Base-by-base conservation (phyloP, 2,888 invertebrate species). In the Myopa testacea region DNA sequence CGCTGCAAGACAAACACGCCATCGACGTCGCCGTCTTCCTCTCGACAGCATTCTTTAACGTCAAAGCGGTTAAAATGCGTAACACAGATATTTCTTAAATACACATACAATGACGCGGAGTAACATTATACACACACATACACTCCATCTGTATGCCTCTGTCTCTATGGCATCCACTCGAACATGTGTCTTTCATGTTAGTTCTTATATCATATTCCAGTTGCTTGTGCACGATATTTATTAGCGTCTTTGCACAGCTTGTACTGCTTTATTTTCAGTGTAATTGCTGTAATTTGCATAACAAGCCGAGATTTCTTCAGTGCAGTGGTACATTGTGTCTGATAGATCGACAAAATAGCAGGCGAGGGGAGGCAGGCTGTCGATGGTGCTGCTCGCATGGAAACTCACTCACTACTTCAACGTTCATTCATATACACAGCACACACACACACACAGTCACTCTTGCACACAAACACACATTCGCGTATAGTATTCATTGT, bases 281-380 rank as follows among this genome's bases (percentile, higher is more conserved):
- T 73, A 73, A 73, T 73, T 73, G 73, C 74, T 58, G 65, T 74
- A 65, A 74, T 74, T 74, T 65, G 74, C 74, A 65, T 74, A 74
- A 74, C 74, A 74, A 74, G 45, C 74, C 52, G 63, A 63, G 63
- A 63, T 74, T 65, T 63, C 50, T 74, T 14, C 37, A 63, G 50
- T 3, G 14, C 50, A 50, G 1, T 8, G 10, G 14, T n/a, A 55
- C n/a, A 55, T 2, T 55, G 55, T 55, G 1, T 55, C 50, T 50
- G 26, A 26, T 26, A 26, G 26, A 26, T 26, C 26, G 26, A 26
- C 26, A 26, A 26, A 26, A 26, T 1, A 26, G 26, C 26, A 26
- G 26, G 26, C 26, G 26, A 26, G 26, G 26, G 26, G 26, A 26
- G 26, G 26, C 26, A 26, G 26, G 26, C 26, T 26, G 26, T 26